These are phyloP conservation scores for Pedionomus torquatus DNA, from an alignment of 2,113 vertebrate genomes.

Conservation along the genomic window DNA sequence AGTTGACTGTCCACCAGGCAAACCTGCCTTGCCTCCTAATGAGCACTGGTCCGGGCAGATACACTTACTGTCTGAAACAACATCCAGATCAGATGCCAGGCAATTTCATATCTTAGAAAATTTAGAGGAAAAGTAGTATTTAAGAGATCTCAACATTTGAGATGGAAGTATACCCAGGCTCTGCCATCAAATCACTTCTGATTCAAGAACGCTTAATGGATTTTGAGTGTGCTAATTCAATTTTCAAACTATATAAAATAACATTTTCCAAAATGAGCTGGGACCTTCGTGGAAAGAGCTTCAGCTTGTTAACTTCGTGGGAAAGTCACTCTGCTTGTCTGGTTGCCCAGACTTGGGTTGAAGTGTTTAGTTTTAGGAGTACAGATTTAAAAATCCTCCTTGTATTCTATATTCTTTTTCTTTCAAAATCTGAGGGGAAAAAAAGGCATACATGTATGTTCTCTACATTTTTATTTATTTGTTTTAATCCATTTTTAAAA, in stretches of 20 bases:
- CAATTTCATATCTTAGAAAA: neutral
- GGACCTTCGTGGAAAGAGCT: neutral
- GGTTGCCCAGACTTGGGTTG: neutral
- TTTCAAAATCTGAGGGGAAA: neutral
- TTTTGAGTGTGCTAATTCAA: neutral
- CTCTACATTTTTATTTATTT: neutral
- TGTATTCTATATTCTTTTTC: neutral
- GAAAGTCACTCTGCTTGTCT: neutral
- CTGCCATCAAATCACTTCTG: neutral
- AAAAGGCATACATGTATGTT: fast-evolving
- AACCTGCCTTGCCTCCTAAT: neutral
- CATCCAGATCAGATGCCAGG: neutral
- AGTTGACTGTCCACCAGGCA: neutral
- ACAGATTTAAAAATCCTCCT: neutral
- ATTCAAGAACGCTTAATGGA: neutral
- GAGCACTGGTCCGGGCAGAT: neutral
- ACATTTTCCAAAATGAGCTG: neutral
- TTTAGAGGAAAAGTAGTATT: neutral
- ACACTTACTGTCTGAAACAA: neutral
- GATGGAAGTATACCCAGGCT: neutral
- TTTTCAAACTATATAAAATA: neutral
- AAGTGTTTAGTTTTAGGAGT: neutral
- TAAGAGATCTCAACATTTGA: neutral
- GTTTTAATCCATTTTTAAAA: neutral
- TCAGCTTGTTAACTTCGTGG: neutral